These are phyloP conservation scores for Pangasius larnaudii DNA, from an alignment of 2,797 vertebrate genomes.

Conservation along the genomic window DNA sequence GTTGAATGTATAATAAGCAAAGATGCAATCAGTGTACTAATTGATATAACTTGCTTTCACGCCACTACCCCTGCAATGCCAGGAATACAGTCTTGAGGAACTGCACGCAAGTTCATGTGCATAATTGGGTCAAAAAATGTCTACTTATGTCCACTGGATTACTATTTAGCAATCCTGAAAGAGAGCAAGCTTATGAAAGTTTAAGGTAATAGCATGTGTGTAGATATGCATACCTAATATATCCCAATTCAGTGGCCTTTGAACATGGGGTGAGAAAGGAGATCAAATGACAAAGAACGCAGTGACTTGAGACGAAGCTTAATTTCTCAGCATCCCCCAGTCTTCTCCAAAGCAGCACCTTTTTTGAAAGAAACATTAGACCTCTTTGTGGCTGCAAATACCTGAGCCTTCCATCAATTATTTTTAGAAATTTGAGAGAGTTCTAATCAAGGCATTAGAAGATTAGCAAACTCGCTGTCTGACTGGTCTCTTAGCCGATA, in stretches of 20 bases:
- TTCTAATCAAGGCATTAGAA: constrained; percentile 60
- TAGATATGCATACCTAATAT: background rate
- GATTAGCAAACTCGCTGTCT: constrained; percentile 56
- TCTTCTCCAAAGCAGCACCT: constrained; percentile 54
- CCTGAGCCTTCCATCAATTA: constrained; percentile 65
- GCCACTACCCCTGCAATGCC: background rate
- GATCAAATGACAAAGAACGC: constrained; percentile 61
- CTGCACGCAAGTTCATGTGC: background rate
- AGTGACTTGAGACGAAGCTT: constrained; percentile 67
- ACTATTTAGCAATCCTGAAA: background rate
- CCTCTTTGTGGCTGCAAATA: constrained; percentile 71
- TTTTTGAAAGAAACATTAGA: constrained; percentile 68
- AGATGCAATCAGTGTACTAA: background rate
- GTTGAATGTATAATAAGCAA: background rate
- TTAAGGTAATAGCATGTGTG: background rate
- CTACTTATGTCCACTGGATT: background rate
- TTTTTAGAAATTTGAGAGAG: constrained; percentile 68
- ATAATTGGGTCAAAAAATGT: background rate
- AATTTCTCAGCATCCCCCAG: constrained; percentile 60
- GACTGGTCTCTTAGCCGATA: constrained; percentile 31
- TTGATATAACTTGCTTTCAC: background rate
- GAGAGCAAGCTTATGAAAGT: background rate
- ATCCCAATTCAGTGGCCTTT: background rate
- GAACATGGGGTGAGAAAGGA: constrained; percentile 43
- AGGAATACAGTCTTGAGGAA: background rate